Evolutionary conservation across 1,140 invertebrate genomes (phyloP).

Genomic region (Kradibia gibbosae): DNA sequence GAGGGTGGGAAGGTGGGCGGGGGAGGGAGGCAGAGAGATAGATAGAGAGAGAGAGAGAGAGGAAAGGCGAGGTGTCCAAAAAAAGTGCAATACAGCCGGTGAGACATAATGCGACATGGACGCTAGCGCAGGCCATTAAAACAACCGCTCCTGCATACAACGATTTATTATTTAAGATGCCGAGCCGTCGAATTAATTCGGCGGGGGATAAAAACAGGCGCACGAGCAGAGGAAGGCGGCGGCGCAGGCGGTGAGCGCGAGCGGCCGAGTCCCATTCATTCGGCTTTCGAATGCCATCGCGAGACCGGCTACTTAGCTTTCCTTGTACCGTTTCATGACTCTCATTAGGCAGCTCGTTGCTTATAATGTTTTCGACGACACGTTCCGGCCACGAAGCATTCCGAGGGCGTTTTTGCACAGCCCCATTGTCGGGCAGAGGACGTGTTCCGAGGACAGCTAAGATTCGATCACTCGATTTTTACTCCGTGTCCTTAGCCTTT

Average conservation of each 20-base stretch:
- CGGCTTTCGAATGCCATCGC: not conserved
- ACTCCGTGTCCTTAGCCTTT: not conserved
- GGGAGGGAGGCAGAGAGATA: not conserved
- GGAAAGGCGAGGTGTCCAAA: not conserved
- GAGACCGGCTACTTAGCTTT: not conserved
- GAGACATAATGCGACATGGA: not conserved
- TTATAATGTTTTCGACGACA: constrained; percentile 16
- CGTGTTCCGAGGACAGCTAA: constrained; percentile 9
- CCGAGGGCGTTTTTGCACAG: not conserved
- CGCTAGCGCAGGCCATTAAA: not conserved
- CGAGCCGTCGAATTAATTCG: constrained; percentile 6
- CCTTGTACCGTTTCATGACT: constrained; percentile 1
- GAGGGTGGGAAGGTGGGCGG: too few relatives aligned
- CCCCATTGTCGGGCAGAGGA: not conserved
- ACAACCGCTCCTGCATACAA: not conserved
- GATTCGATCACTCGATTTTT: not conserved
- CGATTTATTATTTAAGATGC: constrained; percentile 25
- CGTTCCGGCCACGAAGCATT: not conserved
- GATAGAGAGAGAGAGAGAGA: not conserved
- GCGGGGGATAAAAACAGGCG: not conserved
- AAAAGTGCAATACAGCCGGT: not conserved
- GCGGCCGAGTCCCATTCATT: constrained; percentile 8
- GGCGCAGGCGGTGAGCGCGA: too few relatives aligned
- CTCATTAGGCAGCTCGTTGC: constrained; percentile 8
- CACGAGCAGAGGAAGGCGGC: too few relatives aligned